Conservation (phyloP, 2,888 invertebrate species). For the Eupithecia vulgata region DNA sequence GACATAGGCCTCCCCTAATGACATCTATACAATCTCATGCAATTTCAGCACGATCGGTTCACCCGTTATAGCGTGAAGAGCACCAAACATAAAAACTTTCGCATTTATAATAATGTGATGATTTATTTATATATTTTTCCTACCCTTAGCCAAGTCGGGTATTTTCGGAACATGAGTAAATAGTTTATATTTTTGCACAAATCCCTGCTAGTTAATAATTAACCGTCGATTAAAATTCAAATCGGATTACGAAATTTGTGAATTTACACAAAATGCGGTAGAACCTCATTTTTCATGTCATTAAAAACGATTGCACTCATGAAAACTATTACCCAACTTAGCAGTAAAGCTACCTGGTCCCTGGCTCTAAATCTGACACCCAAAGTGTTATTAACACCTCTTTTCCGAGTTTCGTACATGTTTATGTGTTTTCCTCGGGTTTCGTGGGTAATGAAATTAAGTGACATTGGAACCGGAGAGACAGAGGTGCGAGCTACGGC, state of each 20-base stretch:
- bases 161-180: not conserved
- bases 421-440: conserved; percentile 35
- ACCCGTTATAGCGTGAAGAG: too few relatives aligned
- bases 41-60: too few relatives aligned
- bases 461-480: conserved; percentile 3
- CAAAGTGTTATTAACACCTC: conserved; percentile 34
- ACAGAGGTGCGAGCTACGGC: not conserved
- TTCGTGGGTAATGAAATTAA: conserved; percentile 29
- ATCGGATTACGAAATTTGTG: not conserved
- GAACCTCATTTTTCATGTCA: conserved; percentile 5
- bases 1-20: too few relatives aligned
- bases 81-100: too few relatives aligned
- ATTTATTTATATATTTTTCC: not conserved
- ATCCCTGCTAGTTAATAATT: not conserved
- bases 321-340: conserved; percentile 6
- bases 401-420: conserved; percentile 29
- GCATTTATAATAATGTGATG: too few relatives aligned
- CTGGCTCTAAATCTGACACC: conserved; percentile 26
- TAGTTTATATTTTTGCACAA: not conserved
- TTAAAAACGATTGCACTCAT: conserved; percentile 8
- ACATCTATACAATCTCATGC: too few relatives aligned
- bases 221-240: not conserved
- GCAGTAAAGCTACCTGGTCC: conserved; percentile 13
- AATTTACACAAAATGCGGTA: not conserved
- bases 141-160: not conserved